phyloP scores from a whole-genome alignment of 2,797 vertebrate species.

The Enteromius treurensis region DNA sequence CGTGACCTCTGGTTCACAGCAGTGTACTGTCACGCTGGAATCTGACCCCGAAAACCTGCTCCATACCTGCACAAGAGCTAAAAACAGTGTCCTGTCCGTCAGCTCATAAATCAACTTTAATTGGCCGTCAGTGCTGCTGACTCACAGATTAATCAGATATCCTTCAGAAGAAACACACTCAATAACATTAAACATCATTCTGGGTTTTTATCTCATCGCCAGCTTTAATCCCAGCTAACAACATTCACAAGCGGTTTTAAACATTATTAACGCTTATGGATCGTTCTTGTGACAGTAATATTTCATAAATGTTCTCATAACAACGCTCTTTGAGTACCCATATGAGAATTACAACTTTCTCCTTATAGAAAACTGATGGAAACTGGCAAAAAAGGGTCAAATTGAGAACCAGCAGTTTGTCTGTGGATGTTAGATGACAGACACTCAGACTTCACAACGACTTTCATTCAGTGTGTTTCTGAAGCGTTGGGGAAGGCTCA shows the following conservation, averaged over 20 bases:
- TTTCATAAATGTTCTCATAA: not conserved
- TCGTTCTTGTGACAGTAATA: too few species aligned
- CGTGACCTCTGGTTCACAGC: not conserved
- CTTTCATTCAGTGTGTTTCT: not conserved
- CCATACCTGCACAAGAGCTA: not conserved
- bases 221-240: not conserved
- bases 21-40: slow-evolving; percentile 1
- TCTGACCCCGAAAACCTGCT: slow-evolving; percentile 24
- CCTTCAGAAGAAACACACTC: not conserved
- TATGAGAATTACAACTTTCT: too few species aligned
- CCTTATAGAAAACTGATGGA: too few species aligned
- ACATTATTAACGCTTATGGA: too few species aligned
- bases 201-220: not conserved
- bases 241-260: too few species aligned
- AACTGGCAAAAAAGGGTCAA: too few species aligned
- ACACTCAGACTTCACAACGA: not conserved
- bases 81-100: slow-evolving; percentile 8
- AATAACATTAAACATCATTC: not conserved
- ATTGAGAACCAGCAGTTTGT: too few species aligned
- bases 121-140: slow-evolving; percentile 15
- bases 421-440: not conserved
- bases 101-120: slow-evolving; percentile 40
- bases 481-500: too few species aligned
- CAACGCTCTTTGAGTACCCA: too few species aligned
- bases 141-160: slow-evolving; percentile 1